Conservation (phyloP, 2,797 vertebrate species). For the Melanotaenia trifasciata region DNA sequence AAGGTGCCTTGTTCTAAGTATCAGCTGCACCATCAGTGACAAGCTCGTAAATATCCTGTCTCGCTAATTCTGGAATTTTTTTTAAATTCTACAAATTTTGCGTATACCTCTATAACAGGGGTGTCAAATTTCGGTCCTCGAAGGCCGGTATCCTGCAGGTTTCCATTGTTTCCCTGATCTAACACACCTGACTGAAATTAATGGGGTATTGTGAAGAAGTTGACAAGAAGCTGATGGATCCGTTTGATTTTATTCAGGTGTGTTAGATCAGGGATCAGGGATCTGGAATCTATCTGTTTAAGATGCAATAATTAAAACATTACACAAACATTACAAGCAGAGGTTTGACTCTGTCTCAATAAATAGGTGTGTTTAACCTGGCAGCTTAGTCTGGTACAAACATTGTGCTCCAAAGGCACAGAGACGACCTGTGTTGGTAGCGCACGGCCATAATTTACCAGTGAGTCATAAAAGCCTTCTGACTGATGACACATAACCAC, state of each 20-base stretch:
- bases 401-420: not conserved
- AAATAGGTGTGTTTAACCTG: not conserved
- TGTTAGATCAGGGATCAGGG: too few relatives aligned
- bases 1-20: not conserved
- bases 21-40: constrained; percentile 1
- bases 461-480: constrained; percentile 25
- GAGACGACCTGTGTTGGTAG: constrained; percentile 13
- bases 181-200: too few relatives aligned
- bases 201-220: too few relatives aligned
- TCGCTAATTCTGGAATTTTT: not conserved
- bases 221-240: too few relatives aligned
- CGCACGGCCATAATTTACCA: not conserved
- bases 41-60: not conserved
- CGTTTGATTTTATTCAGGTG: too few relatives aligned
- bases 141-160: too few relatives aligned
- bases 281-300: not conserved
- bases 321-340: not conserved
- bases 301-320: not conserved
- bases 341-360: not conserved
- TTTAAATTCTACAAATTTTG: not conserved
- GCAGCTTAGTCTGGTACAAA: not conserved
- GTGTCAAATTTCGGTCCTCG: too few relatives aligned
- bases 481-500: not conserved
- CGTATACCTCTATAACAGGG: not conserved
- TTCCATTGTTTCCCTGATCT: too few relatives aligned